Evolutionary conservation across 2,113 vertebrate genomes (phyloP), one percentile per base, ranked within the genome.

Genomic region (Pterophyllum scalare): DNA sequence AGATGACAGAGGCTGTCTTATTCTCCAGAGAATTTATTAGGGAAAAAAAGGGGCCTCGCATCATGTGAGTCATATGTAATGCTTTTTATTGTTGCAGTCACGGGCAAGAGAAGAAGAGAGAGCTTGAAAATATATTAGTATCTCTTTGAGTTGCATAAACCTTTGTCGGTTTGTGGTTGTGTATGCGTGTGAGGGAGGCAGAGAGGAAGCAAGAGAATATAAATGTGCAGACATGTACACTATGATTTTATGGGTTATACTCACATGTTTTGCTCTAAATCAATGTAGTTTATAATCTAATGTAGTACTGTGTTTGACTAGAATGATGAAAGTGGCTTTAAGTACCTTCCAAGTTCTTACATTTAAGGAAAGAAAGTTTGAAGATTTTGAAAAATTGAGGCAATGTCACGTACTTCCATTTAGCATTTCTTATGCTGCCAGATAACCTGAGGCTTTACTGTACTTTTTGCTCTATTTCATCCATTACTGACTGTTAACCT

Each of bases 31-130:
- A 80, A 89, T 89, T 87, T 80, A 90, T 91, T 87, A 88, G 82
- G 15, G 22, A 0, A 46, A 74, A 85, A 90, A 90, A 84, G 72
- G 61, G 79, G 79, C 90, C 82, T 90, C 67, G 85, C 92, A 92
- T 92, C 91, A 90, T 86, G 83, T 90, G 87, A 93, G 83, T 92
- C 88, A 89, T 77, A 77, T 90, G 88, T 90, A 89, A 93, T 93
- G 80, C 75, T 74, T 91, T 94, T 91, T 91, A 93, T 88, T 90
- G 87, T 82, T 70, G 75, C 43, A 84, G 75, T 88, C 89, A 83
- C 77, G 67, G 82, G 59, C 81, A 43, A 40, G 52, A 62, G 75
- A 85, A 64, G 59, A 76, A 75, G 83, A 33, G 80, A 61, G 77
- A 70, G 54, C 79, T 88, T 90, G 82, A 80, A 85, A 87, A 80